Base-by-base conservation (phyloP, 2,113 vertebrate species). In the Dipodomys merriami region DNA sequence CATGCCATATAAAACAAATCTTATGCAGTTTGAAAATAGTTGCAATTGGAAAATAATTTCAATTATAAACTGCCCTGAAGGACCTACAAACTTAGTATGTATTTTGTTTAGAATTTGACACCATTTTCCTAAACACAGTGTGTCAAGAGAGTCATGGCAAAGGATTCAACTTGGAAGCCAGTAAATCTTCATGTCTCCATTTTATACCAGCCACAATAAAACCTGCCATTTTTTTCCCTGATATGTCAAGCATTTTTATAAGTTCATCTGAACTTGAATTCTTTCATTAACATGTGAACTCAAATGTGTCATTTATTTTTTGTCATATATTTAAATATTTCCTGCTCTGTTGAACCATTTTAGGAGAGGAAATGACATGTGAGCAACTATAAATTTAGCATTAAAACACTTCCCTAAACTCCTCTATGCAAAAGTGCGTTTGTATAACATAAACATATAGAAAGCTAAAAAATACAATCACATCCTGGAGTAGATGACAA, bases 361-460 rank as follows among this genome's bases (percentile, higher is more conserved):
- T 77, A 91, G 53, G 71, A 94, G 33, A 92, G 81, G 33, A 83
- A 95, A 86, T 84, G 30, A 92, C 72, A 95, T 74, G 71, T 83
- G 77, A 76, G 65, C 29, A 64, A 93, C 46, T n/a, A 88, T 39
- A 87, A 93, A 87, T 49, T 91, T 68, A 79, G 80, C 89, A 94
- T 90, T 83, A 87, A 91, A 92, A 94, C 71, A 80, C 33, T 94
- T 90, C 74, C 89, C 49, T 90, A 96, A 76, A 89, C 85, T 90
- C 23, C 92, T 77, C 85, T 91, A 83, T 67, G 86, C 95, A 96
- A 98, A 97, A 98, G 97, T 98, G 97, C 97, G 96, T 98, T 97
- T 97, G 94, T 95, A 97, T 95, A 97, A 93, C 90, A 95, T 83
- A 96, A 96, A 97, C 96, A 97, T 39, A 93, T 84, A 92, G 0